Evolutionary conservation across 2,113 vertebrate species (phyloP).

Genomic region (Bagarius yarrelli): DNA sequence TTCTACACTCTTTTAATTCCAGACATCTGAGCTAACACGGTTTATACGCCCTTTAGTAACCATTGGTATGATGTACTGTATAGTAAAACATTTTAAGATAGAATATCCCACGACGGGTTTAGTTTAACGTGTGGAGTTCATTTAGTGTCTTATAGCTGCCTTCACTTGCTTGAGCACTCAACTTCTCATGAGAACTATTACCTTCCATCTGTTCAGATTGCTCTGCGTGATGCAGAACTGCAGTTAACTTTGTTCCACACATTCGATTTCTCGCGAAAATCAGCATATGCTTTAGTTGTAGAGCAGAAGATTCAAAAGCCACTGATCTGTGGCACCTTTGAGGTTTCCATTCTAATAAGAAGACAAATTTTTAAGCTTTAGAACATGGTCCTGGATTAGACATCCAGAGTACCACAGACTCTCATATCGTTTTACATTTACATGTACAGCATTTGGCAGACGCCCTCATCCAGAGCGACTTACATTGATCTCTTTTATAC

Average conservation of each 20-base stretch:
- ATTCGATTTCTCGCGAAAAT: constrained; percentile 22
- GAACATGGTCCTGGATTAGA: background rate
- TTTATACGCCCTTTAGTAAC: constrained; percentile 31
- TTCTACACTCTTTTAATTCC: constrained; percentile 16
- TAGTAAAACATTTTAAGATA: constrained; percentile 21
- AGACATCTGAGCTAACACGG: background rate
- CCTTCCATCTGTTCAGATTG: constrained; percentile 40
- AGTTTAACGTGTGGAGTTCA: constrained; percentile 26
- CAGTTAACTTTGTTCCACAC: constrained; percentile 22
- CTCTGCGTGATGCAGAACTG: background rate
- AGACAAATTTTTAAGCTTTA: background rate
- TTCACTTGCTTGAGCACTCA: constrained; percentile 36
- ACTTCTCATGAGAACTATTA: constrained; percentile 31
- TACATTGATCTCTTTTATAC: no score
- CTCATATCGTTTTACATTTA: no score
- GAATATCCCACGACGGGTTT: constrained; percentile 25
- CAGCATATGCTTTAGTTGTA: constrained; percentile 14
- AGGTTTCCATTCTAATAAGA: background rate
- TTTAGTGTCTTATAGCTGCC: constrained; percentile 35
- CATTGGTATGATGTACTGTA: background rate
- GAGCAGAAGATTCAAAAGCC: background rate
- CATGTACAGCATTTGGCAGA: no score
- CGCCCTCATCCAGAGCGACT: no score
- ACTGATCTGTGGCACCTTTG: constrained; percentile 1
- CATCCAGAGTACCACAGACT: background rate